Conservation (phyloP, 1,140 invertebrate species). For the Holotrichia oblita region DNA sequence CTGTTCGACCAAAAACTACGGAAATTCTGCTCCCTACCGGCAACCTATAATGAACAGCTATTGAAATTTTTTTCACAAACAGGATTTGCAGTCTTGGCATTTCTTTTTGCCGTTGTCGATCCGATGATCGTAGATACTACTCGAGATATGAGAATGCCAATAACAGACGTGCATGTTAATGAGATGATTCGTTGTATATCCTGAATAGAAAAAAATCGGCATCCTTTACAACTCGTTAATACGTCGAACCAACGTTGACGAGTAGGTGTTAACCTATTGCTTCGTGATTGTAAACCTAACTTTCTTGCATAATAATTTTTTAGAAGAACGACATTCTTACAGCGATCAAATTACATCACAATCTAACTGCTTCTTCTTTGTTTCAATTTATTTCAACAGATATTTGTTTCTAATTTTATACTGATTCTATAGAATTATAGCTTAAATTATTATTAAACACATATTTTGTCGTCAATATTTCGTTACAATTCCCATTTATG, state of each 20-base stretch:
- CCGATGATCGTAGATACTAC: slow-evolving; percentile 4
- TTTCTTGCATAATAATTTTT: not conserved
- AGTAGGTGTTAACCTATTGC: slow-evolving; percentile 6
- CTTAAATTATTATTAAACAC: no score
- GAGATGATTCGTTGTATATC: not conserved
- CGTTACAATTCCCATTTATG: no score
- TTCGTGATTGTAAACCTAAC: not conserved
- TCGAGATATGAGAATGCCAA: slow-evolving; percentile 21
- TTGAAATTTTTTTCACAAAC: no score
- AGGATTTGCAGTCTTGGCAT: no score
- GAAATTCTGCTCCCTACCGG: not conserved
- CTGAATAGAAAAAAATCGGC: not conserved
- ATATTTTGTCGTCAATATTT: no score
- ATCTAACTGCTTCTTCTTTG: no score
- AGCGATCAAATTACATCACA: no score
- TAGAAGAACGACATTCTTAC: no score
- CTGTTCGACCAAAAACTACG: no score
- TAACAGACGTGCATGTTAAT: slow-evolving; percentile 14
- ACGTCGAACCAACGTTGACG: not conserved
- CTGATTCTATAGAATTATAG: no score
- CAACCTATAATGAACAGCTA: not conserved
- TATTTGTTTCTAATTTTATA: no score
- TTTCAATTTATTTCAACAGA: no score
- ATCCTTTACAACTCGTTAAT: not conserved
- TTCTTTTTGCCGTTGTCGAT: not conserved